phyloP scores from a whole-genome alignment of 1,140 invertebrate species.

The Aethina tumida region DNA sequence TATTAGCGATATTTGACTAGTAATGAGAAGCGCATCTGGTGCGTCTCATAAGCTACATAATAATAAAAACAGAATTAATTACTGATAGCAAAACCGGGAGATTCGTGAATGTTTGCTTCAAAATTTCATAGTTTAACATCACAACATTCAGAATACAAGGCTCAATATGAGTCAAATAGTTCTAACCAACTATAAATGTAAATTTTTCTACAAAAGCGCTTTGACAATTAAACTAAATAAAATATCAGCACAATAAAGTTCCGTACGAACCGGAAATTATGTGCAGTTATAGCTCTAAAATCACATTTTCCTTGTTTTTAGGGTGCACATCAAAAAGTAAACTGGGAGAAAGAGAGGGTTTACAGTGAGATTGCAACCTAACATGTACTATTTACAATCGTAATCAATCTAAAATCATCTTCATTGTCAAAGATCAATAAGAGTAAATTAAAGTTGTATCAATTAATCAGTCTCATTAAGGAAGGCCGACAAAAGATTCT shows the following conservation, averaged over 20 bases:
- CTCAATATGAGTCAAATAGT: constrained; percentile 19
- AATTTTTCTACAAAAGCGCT: constrained; percentile 17
- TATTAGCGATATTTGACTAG: constrained; percentile 17
- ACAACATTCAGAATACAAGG: constrained; percentile 14
- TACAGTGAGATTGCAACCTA: constrained; percentile 4
- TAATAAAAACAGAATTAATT: constrained; percentile 11
- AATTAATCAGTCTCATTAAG: constrained; percentile 21
- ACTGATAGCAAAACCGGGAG: constrained; percentile 14
- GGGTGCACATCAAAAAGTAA: not conserved
- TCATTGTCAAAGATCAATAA: constrained; percentile 11
- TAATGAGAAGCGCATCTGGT: constrained; percentile 10
- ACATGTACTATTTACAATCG: constrained; percentile 9
- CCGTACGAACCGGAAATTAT: constrained; percentile 11
- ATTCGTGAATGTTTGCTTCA: constrained; percentile 14
- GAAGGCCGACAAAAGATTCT: constrained; percentile 15
- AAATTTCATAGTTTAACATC: constrained; percentile 12
- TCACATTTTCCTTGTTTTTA: constrained; percentile 6
- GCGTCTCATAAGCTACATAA: constrained; percentile 11
- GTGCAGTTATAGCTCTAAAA: constrained; percentile 10
- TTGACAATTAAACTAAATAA: constrained; percentile 14
- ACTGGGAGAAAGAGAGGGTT: not conserved
- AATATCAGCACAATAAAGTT: constrained; percentile 12
- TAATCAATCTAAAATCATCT: constrained; percentile 9
- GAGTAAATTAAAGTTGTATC: constrained; percentile 14
- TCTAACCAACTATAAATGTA: constrained; percentile 9